phyloP scores from a whole-genome alignment of 1,140 invertebrate genomes.

The Battus philenor region DNA sequence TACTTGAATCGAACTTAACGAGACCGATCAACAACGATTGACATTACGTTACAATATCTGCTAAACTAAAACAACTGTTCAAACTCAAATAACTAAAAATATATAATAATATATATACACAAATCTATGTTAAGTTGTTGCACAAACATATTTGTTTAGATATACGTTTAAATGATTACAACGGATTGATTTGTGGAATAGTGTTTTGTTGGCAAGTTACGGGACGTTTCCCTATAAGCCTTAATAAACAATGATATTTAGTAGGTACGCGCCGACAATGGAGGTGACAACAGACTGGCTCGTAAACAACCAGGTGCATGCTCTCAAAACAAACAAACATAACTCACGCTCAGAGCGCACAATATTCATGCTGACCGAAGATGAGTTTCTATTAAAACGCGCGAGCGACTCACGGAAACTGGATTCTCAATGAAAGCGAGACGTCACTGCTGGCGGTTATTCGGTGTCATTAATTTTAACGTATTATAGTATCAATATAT shows the following conservation, averaged over 20 bases:
- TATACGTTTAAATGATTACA: slow-evolving; percentile 32
- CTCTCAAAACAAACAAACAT: slow-evolving; percentile 29
- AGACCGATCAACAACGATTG: slow-evolving; percentile 21
- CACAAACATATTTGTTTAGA: too few relatives aligned
- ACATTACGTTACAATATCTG: too few relatives aligned
- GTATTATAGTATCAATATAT: too few relatives aligned
- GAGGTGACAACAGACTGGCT: slow-evolving; percentile 41
- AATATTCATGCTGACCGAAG: slow-evolving; percentile 6
- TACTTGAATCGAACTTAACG: slow-evolving; percentile 28
- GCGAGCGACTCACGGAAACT: not conserved
- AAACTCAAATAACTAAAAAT: too few relatives aligned
- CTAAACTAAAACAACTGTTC: too few relatives aligned
- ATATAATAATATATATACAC: too few relatives aligned
- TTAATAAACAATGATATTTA: slow-evolving; percentile 38
- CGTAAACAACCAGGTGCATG: slow-evolving; percentile 30
- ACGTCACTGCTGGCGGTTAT: slow-evolving; percentile 3
- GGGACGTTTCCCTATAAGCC: slow-evolving; percentile 17
- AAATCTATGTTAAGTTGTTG: too few relatives aligned
- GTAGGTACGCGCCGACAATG: slow-evolving; percentile 22
- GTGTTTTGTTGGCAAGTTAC: slow-evolving; percentile 27
- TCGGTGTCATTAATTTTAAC: too few relatives aligned
- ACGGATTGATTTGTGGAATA: slow-evolving; percentile 24
- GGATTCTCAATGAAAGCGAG: slow-evolving; percentile 13
- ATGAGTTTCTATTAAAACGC: slow-evolving; percentile 9
- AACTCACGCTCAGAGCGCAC: slow-evolving; percentile 23